phyloP scores from a whole-genome alignment of 2,797 vertebrate genomes.

The Ciconia nigra region DNA sequence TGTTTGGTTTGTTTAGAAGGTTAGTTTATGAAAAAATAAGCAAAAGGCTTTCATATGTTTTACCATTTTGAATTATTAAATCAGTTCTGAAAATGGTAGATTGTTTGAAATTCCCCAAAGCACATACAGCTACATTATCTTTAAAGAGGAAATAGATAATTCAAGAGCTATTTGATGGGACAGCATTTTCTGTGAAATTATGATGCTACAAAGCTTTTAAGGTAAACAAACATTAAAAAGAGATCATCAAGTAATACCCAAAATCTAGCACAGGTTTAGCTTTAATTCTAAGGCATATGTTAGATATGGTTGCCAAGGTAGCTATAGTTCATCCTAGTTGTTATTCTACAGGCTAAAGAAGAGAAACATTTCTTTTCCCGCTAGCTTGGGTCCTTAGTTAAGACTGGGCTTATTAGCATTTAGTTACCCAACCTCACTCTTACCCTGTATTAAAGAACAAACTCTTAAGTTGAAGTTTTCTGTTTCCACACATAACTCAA shows the following conservation, averaged over 20 bases:
- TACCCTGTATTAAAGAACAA: neutral
- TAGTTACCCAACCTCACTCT: neutral
- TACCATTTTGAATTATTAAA: neutral
- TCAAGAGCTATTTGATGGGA: neutral
- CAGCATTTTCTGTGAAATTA: neutral
- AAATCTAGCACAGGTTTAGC: neutral
- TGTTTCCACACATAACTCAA: neutral
- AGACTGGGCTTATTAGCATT: neutral
- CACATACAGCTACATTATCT: fast-evolving
- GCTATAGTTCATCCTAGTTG: neutral
- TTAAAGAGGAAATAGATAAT: neutral
- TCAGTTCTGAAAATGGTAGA: neutral
- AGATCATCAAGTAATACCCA: neutral
- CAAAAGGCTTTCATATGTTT: neutral
- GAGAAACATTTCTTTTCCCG: neutral
- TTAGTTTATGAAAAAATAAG: neutral
- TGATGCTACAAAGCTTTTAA: neutral
- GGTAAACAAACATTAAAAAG: neutral
- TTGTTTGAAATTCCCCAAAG: neutral
- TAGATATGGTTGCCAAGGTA: neutral
- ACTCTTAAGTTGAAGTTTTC: neutral
- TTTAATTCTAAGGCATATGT: neutral
- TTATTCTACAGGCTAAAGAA: neutral
- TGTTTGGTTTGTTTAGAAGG: neutral
- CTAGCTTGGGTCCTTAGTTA: neutral